These are phyloP conservation scores for Mirounga angustirostris DNA, from an alignment of 2,113 vertebrate genomes.

Conservation along the genomic window DNA sequence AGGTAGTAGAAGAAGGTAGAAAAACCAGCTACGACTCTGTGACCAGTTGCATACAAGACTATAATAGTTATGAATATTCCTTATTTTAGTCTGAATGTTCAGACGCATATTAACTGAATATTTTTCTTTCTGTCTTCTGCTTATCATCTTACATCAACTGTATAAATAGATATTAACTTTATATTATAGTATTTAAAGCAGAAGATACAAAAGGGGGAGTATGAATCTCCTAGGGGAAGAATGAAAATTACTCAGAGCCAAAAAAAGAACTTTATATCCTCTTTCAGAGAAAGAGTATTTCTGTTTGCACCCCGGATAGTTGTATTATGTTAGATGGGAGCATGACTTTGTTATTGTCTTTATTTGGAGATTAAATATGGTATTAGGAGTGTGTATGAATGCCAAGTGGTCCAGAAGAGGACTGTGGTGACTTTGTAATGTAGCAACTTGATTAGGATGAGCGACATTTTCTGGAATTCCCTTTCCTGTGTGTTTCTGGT, in stretches of 20 bases:
- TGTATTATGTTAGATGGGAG: background rate
- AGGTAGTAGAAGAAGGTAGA: background rate
- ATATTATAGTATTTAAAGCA: conserved; percentile 9
- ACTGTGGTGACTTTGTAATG: background rate
- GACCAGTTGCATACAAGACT: background rate
- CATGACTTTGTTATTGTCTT: background rate
- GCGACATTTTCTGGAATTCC: background rate
- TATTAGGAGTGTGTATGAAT: background rate
- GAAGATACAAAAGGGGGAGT: background rate
- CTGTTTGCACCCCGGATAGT: background rate
- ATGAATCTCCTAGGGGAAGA: background rate
- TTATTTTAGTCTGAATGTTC: background rate
- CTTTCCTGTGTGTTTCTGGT: background rate
- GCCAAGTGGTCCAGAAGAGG: background rate
- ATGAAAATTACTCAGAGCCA: background rate
- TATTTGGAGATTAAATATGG: background rate
- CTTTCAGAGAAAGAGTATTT: background rate
- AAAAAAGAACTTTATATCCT: background rate
- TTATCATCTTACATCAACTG: background rate
- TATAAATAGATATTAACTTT: background rate
- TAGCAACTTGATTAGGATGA: background rate
- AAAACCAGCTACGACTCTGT: background rate
- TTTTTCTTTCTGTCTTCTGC: background rate
- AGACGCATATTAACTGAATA: background rate
- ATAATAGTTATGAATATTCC: background rate